Conservation (phyloP, 2,113 vertebrate genomes). For the Chlamydotis undulata region DNA sequence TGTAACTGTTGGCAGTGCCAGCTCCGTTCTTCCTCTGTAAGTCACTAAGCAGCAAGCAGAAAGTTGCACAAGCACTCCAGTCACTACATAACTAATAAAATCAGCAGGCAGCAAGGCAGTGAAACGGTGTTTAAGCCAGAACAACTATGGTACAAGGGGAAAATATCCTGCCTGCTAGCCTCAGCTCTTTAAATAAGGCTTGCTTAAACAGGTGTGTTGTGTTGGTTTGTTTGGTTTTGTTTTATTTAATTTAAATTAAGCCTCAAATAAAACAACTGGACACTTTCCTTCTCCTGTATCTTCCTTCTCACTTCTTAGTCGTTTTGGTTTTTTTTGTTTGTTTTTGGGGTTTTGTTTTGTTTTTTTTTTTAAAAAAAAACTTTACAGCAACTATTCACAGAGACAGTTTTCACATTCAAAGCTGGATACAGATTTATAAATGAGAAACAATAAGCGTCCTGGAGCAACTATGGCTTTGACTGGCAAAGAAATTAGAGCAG, state of each 20-base stretch:
- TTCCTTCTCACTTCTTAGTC: not conserved
- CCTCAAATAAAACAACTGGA: not conserved
- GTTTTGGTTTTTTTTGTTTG: too few relatives aligned
- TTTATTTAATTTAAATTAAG: not conserved
- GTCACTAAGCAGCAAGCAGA: not conserved
- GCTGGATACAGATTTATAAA: not conserved
- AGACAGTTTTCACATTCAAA: not conserved
- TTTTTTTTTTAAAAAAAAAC: not conserved
- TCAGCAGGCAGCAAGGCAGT: not conserved
- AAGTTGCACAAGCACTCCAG: not conserved
- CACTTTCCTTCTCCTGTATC: not conserved
- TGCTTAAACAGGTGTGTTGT: not conserved
- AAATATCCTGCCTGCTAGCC: not conserved
- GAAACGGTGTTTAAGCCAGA: not conserved
- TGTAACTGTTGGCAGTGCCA: not conserved
- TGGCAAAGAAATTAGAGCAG: not conserved
- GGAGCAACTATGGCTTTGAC: not conserved
- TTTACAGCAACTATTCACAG: not conserved
- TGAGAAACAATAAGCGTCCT: not conserved
- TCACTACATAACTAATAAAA: not conserved
- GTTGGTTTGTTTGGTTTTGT: not conserved
- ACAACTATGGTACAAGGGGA: accelerated
- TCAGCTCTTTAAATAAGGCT: not conserved
- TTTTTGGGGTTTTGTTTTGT: not conserved
- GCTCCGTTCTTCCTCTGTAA: not conserved